Base-by-base conservation (phyloP, 2,797 vertebrate species). In the Melanotaenia trifasciata region DNA sequence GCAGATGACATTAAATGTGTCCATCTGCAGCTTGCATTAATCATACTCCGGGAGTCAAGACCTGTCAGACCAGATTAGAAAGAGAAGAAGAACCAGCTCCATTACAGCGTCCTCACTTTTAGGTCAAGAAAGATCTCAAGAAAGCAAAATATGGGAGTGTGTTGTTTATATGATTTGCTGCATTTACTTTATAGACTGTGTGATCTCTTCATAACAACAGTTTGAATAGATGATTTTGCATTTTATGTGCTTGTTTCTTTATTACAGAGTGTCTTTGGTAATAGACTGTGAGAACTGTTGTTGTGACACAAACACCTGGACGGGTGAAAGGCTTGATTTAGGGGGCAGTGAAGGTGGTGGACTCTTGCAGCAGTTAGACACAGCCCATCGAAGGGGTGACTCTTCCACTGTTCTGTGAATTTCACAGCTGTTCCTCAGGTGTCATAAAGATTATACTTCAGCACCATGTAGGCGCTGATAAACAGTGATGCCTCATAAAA, bases 1-100 rank as follows among this genome's bases (percentile, higher is more conserved):
- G 83, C 80, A 10, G 81, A 89, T 90, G 92, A 93, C 92, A 90
- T 90, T 92, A 88, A 93, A 91, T 78, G 86, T 51, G 73, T 89
- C 87, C 77, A 74, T 77, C 72, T 79, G 69, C 62, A 78, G 84
- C 79, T 74, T 84, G 57, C 87, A 91, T 94, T 91, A 88, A 94
- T 94, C 93, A 93, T 87, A 78, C 68, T 86, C 81, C 67, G 40
- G 20, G 64, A 89, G 88, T 92, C 85, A 61, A 77, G 74, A 76
- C 68, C 72, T 89, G 91, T 89, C 90, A 88, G 66, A 60, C 58
- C 69, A 57, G 64, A 92, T 90, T 87, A 87, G 84, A 77, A 54
- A 43, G 62, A 64, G 65, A 68, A 78, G 79, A 78, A 60, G 64
- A 75, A 83, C 72, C 50, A 24, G 81, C 80, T 88, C 90, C 75